Evolutionary conservation across 2,888 invertebrate species (phyloP).

Genomic region (Hartigia nigra): DNA sequence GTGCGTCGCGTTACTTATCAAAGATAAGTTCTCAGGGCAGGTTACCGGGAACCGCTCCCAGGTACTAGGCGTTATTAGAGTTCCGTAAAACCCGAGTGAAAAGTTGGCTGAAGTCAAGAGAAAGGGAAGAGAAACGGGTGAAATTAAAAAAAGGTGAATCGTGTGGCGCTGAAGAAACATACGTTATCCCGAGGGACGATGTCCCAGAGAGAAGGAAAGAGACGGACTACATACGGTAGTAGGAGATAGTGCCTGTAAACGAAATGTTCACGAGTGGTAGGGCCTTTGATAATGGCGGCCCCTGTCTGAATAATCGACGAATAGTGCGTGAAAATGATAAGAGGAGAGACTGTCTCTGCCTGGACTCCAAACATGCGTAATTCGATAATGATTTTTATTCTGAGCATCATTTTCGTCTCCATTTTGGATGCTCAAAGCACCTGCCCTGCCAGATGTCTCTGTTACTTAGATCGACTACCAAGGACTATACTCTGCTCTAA

Average conservation of each 20-base stretch:
- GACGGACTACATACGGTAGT: not conserved
- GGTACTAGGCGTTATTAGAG: not conserved
- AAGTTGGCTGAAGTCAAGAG: not conserved
- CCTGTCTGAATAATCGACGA: not conserved
- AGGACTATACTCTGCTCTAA: constrained; percentile 48
- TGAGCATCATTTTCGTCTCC: not conserved
- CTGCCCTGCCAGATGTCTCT: constrained; percentile 53
- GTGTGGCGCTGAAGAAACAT: not conserved
- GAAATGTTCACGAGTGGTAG: not conserved
- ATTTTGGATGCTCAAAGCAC: constrained; percentile 3
- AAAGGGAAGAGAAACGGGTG: no score
- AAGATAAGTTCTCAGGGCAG: constrained; percentile 48
- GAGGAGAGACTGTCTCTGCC: not conserved
- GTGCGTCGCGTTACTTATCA: constrained; percentile 51
- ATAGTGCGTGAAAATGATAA: not conserved
- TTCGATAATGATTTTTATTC: not conserved
- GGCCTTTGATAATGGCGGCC: not conserved
- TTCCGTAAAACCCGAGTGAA: not conserved
- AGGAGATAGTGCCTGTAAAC: not conserved
- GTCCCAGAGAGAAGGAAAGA: not conserved
- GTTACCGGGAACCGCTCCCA: constrained; percentile 5
- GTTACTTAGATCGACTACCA: constrained; percentile 42
- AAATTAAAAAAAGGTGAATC: not conserved
- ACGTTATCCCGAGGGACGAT: not conserved
- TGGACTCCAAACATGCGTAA: not conserved